Base-by-base conservation (phyloP, 2,888 invertebrate species). In the Amblyteles armatorius region DNA sequence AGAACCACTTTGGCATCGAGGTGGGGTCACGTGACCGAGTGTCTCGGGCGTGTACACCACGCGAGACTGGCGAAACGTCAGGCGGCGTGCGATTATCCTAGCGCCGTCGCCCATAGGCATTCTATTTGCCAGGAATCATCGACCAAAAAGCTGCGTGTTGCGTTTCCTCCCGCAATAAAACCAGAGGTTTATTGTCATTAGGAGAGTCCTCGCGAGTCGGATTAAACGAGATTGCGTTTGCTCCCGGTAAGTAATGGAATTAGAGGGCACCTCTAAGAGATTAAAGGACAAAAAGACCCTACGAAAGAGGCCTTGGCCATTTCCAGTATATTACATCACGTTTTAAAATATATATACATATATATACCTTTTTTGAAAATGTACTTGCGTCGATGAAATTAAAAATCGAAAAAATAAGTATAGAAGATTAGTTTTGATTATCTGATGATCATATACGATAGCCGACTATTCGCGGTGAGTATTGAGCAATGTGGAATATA, bases 31-130 rank as follows among this genome's bases (percentile, higher is more conserved):
- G 82, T 84, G 84, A 84, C 69, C 83, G 83, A 73, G 79, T 80
- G 80, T 85, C 85, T 86, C 79, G 84, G 81, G 69, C 76, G 72
- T 72, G 52, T 63, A 85, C 83, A 84, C 84, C 87, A 86, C 87
- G 87, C 86, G 87, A 87, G 81, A 77, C 85, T 83, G 81, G 84
- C 85, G 85, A 87, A 87, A 86, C 87, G 87, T 90, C 89, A 87
- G 86, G 87, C 85, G 87, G 86, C 87, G 87, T 92, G 79, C 76
- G 85, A 85, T 84, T 82, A 82, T 82, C 76, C 82, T 36, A 78
- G 36, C 76, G 65, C 65, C 65, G 76, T 77, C 77, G 52, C 67
- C 67, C 40, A 65, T 67, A 19, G 36, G 36, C 77, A 65, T 65
- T 67, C 67, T 65, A 77, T 67, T 77, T 67, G 52, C 40, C 36